Conservation (phyloP, 2,797 vertebrate genomes). For the Cygnus olor region DNA sequence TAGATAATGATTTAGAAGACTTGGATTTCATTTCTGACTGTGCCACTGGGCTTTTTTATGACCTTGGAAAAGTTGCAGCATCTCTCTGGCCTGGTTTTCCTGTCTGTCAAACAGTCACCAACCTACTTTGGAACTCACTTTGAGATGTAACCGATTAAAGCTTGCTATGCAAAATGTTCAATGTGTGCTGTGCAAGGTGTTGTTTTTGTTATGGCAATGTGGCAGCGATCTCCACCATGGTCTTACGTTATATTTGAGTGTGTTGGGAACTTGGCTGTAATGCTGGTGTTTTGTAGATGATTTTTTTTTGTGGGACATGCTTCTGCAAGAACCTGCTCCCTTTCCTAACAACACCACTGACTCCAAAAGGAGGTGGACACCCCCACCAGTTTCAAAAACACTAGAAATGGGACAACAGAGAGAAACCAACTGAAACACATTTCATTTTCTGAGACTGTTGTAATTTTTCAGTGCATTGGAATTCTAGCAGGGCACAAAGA, state of each 20-base stretch:
- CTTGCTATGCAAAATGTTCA: not conserved
- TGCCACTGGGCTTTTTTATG: not conserved
- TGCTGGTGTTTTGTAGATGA: not conserved
- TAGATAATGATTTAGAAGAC: not conserved
- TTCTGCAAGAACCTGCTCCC: not conserved
- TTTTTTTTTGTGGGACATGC: not conserved
- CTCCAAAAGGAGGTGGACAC: not conserved
- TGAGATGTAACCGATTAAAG: slow-evolving; percentile 18
- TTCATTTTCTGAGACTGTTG: not conserved
- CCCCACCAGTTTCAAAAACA: not conserved
- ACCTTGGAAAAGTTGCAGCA: not conserved
- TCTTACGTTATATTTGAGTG: not conserved
- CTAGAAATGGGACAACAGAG: not conserved
- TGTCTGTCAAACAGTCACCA: not conserved
- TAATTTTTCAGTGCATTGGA: not conserved
- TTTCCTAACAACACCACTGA: not conserved
- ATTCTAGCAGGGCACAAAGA: not conserved
- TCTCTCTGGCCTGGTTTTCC: slow-evolving; percentile 20
- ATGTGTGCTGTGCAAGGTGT: not conserved
- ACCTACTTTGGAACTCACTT: slow-evolving; percentile 33
- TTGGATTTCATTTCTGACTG: not conserved
- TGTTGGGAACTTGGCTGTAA: not conserved
- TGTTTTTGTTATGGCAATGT: not conserved
- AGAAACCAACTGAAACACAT: not conserved
- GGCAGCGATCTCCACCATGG: not conserved